These are phyloP conservation scores for Limulus polyphemus DNA, from an alignment of 2,888 invertebrate genomes.

Conservation along the genomic window DNA sequence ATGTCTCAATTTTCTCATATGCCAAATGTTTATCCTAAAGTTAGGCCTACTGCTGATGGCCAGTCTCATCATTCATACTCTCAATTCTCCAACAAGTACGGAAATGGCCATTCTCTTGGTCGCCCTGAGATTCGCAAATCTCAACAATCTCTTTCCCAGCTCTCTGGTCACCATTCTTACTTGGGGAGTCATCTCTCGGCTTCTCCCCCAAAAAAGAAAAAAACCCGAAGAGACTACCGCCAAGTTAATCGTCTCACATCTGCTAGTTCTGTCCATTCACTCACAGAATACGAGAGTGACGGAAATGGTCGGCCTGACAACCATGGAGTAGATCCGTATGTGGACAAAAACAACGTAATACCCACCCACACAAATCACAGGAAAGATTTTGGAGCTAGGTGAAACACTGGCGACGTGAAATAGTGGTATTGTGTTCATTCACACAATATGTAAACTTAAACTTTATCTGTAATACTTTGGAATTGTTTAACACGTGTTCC, in stretches of 20 bases:
- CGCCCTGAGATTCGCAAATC: too few species aligned
- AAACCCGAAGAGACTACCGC: conserved; percentile 7
- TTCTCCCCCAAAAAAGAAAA: conserved; percentile 67
- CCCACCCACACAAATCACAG: too few species aligned
- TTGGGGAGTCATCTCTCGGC: conserved; percentile 53
- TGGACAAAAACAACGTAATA: too few species aligned
- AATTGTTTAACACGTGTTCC: too few species aligned
- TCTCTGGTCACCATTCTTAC: conserved; percentile 34
- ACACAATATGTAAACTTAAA: too few species aligned
- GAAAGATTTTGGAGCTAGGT: too few species aligned
- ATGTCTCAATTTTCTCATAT: conserved; percentile 46
- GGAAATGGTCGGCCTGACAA: conserved; percentile 4
- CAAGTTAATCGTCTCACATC: conserved; percentile 12
- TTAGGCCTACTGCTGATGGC: conserved; percentile 55
- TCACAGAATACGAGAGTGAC: conserved; percentile 64
- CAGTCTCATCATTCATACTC: conserved; percentile 81
- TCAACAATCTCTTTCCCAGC: conserved; percentile 31
- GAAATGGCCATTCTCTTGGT: conserved; percentile 56
- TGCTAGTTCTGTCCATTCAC: conserved; percentile 22
- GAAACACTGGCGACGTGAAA: too few species aligned
- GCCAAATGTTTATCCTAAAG: too few species aligned
- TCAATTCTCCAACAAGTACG: conserved; percentile 48
- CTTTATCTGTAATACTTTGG: too few species aligned
- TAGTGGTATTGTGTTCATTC: too few species aligned
- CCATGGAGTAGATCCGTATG: too few species aligned